Conservation (phyloP, 2,888 invertebrate species). For the Digitonthophagus gazella region DNA sequence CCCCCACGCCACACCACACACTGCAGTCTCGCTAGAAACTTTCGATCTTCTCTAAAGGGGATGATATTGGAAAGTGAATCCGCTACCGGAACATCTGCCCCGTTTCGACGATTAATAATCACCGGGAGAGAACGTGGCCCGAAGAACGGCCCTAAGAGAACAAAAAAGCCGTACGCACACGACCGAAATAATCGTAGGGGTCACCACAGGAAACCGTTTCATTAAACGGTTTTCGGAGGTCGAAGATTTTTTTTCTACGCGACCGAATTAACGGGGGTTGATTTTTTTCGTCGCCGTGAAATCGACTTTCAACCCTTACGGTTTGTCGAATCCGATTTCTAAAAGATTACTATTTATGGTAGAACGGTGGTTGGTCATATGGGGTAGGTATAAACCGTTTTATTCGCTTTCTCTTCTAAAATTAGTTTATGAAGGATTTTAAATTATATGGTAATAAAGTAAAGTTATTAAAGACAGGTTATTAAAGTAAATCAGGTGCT, state of each 20-base stretch:
- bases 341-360: no score
- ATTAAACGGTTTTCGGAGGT: slow-evolving; percentile 6
- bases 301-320: not conserved
- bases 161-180: not conserved
- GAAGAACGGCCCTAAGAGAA: slow-evolving; percentile 11
- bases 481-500: not conserved
- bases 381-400: no score
- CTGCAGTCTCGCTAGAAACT: slow-evolving; percentile 28
- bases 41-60: slow-evolving; percentile 37
- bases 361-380: not conserved
- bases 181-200: slow-evolving; percentile 20
- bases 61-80: slow-evolving; percentile 30
- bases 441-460: no score
- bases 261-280: slow-evolving; percentile 10
- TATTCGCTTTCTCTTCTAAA: not conserved
- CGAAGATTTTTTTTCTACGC: slow-evolving; percentile 1
- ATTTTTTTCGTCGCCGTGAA: slow-evolving; percentile 2
- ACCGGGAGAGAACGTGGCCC: slow-evolving; percentile 7
- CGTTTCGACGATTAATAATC: slow-evolving; percentile 20
- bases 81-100: slow-evolving; percentile 25
- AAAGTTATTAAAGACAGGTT: not conserved
- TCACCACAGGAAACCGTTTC: slow-evolving; percentile 22
- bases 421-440: no score
- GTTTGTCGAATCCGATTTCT: not conserved
- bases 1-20: not conserved